These are phyloP conservation scores for Drosophila pegasa DNA, from an alignment of 2,888 invertebrate species.

Conservation along the genomic window DNA sequence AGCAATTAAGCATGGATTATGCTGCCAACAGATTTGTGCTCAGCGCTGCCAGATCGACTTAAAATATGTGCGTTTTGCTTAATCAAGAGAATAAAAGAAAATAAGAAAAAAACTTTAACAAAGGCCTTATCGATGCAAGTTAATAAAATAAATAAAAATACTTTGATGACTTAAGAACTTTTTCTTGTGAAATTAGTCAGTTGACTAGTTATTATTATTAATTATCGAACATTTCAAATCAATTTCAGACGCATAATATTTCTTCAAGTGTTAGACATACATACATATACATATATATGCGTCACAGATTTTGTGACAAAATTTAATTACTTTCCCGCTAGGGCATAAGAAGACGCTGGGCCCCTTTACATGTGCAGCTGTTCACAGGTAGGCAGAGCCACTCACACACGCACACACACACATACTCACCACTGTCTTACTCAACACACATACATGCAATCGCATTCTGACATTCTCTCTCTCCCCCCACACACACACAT, in stretches of 20 bases:
- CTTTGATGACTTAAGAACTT: no score
- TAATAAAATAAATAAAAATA: no score
- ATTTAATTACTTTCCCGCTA: constrained; percentile 2
- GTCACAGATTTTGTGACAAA: constrained; percentile 21
- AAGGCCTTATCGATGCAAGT: no score
- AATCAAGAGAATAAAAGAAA: not conserved
- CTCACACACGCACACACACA: constrained; percentile 13
- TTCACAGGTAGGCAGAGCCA: constrained; percentile 60
- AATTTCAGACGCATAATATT: not conserved
- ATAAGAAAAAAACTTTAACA: not conserved
- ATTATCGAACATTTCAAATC: no score
- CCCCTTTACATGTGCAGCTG: constrained; percentile 61
- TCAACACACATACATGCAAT: constrained; percentile 4
- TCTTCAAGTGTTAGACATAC: not conserved
- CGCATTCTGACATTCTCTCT: not conserved
- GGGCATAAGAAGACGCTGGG: constrained; percentile 9
- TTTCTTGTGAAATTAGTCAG: no score
- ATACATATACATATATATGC: not conserved
- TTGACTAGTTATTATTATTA: no score
- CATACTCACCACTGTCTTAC: no score
- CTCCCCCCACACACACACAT: not conserved
- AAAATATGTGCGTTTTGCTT: not conserved
- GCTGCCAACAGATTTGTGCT: constrained; percentile 33
- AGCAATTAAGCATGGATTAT: constrained; percentile 74
- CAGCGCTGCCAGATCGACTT: constrained; percentile 41